Base-by-base conservation (phyloP, 2,797 vertebrate genomes). In the Sparidentex hasta region DNA sequence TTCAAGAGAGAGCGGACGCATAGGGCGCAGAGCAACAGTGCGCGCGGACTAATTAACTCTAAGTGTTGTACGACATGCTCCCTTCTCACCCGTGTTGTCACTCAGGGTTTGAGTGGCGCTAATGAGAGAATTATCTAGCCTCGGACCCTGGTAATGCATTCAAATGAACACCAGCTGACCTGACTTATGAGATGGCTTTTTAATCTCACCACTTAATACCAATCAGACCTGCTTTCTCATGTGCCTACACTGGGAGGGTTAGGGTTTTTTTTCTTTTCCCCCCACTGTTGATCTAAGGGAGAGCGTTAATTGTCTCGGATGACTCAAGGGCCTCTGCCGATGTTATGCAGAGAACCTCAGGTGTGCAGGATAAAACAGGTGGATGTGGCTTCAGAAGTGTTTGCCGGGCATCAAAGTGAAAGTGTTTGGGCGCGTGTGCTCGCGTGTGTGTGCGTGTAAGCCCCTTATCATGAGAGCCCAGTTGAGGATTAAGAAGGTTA, bases 41-140 rank as follows among this genome's bases (percentile, higher is more conserved):
- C 72, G 68, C 82, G 44, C 47, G 76, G 90, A 91, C 92, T 94
- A 94, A 94, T 95, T 95, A 95, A 93, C 92, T 93, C 87, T 81
- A 92, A 94, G 92, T 92, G 90, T 94, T 93, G 94, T 94, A 93
- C 90, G 90, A 94, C 92, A 94, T 93, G 93, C 92, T 93, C 93
- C 86, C 87, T 81, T 87, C 92, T 93, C 92, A 94, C 92, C 93
- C 91, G 78, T 80, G 85, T 92, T 94, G 94, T 94, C 94, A 94
- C 89, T 95, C 93, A 90, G 92, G 89, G 91, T 93, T 93, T 92
- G 93, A 95, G 90, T 94, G 90, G 93, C 84, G 92, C 93, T 94
- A 93, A 94, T 94, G 92, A 94, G 93, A 92, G 93, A 93, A 93
- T 94, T 93, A 94, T 94, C 94, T 93, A 76, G 92, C 92, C 89